Conservation (phyloP, 2,888 invertebrate species). For the Stegophylla sp. region DNA sequence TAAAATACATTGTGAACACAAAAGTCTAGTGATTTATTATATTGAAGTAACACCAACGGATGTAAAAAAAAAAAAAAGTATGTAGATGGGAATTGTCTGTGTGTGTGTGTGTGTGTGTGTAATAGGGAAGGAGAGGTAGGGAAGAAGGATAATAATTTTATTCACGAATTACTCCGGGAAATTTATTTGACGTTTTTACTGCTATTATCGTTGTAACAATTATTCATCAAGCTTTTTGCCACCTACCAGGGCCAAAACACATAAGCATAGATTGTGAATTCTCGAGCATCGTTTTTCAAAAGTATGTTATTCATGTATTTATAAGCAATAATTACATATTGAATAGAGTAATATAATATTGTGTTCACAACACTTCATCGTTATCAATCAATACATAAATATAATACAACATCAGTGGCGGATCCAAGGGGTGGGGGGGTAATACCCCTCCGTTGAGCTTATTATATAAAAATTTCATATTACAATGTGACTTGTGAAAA, state of each 20-base stretch:
- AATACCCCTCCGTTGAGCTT: too few relatives aligned
- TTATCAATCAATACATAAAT: too few relatives aligned
- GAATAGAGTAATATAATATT: too few relatives aligned
- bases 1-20: neutral
- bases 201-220: slow-evolving; percentile 4
- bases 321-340: neutral
- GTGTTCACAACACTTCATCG: too few relatives aligned
- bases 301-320: neutral
- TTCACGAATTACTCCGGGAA: slow-evolving; percentile 2
- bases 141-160: neutral
- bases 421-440: too few relatives aligned
- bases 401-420: too few relatives aligned
- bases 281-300: neutral
- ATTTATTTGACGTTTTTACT: slow-evolving; percentile 35
- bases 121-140: too few relatives aligned
- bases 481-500: too few relatives aligned
- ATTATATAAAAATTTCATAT: too few relatives aligned
- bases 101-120: too few relatives aligned
- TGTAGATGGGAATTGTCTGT: neutral
- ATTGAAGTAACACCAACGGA: neutral
- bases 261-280: neutral
- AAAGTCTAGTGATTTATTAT: neutral
- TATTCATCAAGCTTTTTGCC: slow-evolving; percentile 12
- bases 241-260: neutral
- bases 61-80: too few relatives aligned